A percentile compares a stretch with the other conserved stretches of the same genome.
Conservation (phyloP, 2,113 vertebrate genomes). For the Lepus timidus region DNA sequence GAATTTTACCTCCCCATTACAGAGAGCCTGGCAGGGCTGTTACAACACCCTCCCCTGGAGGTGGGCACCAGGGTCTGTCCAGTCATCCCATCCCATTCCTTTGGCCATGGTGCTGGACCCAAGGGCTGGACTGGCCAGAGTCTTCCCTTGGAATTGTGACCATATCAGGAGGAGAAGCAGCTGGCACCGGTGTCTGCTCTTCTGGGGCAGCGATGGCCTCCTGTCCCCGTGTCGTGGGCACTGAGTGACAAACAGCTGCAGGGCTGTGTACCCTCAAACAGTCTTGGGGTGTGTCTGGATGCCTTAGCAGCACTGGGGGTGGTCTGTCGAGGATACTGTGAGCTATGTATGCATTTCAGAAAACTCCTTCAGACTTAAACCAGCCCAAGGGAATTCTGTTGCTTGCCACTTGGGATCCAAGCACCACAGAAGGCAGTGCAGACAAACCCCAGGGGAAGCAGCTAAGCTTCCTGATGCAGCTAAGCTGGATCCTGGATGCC, state of each 20-base stretch:
- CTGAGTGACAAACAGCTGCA: not conserved
- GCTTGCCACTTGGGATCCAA: not conserved
- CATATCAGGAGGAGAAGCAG: not conserved
- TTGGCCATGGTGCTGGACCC: not conserved
- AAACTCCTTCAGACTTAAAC: not conserved
- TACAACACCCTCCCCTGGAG: not conserved
- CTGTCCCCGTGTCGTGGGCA: too few species aligned
- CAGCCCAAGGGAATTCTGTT: not conserved
- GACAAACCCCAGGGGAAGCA: not conserved
- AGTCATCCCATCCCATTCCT: accelerated
- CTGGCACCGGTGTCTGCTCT: not conserved
- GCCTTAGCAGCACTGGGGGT: not conserved
- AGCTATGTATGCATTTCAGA: not conserved
- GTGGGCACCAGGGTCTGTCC: too few species aligned
- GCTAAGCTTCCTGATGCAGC: not conserved
- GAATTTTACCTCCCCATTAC: not conserved
- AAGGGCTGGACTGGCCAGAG: not conserved
- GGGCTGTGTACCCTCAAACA: not conserved
- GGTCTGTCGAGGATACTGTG: not conserved
- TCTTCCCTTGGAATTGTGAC: not conserved
- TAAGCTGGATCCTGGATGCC: not conserved
- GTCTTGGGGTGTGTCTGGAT: not conserved
- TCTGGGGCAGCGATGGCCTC: not conserved
- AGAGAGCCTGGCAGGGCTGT: too few species aligned
- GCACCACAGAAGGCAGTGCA: not conserved